Evolutionary conservation across 1,140 invertebrate genomes (phyloP).

Genomic region (Dolichoris vasculosae): DNA sequence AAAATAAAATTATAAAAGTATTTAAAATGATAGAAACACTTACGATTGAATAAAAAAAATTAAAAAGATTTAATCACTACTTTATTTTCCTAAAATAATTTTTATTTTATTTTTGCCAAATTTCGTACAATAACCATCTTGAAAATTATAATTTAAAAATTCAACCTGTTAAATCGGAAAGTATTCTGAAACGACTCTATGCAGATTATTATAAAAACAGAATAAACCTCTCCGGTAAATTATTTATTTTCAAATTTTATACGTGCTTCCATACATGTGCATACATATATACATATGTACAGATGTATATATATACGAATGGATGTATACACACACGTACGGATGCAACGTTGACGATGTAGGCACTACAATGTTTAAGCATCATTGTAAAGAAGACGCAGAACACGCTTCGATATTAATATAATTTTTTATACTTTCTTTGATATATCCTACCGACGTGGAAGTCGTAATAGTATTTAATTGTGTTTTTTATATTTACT

Average conservation of each 20-base stretch:
- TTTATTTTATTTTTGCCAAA: conserved; percentile 42
- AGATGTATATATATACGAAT: not conserved
- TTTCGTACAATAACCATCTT: conserved; percentile 45
- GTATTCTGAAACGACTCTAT: conserved; percentile 6
- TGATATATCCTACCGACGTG: conserved; percentile 40
- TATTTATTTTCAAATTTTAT: not conserved
- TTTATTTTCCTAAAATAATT: conserved; percentile 52
- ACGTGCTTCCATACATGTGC: not conserved
- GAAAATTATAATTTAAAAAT: conserved; percentile 37
- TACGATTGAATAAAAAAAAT: conserved; percentile 34
- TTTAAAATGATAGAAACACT: conserved; percentile 17
- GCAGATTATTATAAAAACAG: conserved; percentile 15
- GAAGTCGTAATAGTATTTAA: conserved; percentile 35
- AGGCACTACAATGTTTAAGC: conserved; percentile 53
- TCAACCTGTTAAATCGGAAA: not conserved
- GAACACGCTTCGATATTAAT: conserved; percentile 24
- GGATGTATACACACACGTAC: not conserved
- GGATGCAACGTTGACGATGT: conserved; percentile 35
- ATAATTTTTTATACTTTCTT: conserved; percentile 51
- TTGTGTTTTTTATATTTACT: conserved; percentile 29
- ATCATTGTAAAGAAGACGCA: conserved; percentile 49
- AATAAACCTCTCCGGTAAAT: conserved; percentile 19
- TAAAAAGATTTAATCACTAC: not conserved
- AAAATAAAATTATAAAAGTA: conserved; percentile 15
- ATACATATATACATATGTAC: not conserved